A percentile compares a stretch with the other conserved stretches of the same genome.
Conservation (phyloP, 2,888 invertebrate genomes). For the Dryadula phaetusa region DNA sequence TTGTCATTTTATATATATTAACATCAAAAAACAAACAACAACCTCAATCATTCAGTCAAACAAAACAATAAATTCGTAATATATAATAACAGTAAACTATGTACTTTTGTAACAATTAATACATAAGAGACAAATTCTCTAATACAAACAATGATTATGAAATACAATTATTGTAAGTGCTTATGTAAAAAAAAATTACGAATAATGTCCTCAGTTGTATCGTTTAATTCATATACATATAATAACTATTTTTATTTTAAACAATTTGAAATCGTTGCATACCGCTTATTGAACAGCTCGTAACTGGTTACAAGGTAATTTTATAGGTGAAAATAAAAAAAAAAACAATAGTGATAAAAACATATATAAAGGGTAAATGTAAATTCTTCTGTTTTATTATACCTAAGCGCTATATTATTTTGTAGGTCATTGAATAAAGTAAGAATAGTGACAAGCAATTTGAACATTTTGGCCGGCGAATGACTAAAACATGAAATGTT, state of each 20-base stretch:
- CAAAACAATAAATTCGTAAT: no score
- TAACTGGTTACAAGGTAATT: not conserved
- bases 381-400: conserved; percentile 1
- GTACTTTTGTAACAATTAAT: no score
- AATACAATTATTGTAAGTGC: not conserved
- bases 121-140: not conserved
- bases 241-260: not conserved
- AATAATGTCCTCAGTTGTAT: not conserved
- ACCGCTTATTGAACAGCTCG: not conserved
- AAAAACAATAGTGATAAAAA: not conserved
- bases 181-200: not conserved
- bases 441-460: not conserved
- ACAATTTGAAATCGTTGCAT: not conserved
- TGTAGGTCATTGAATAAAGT: conserved; percentile 12
- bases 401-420: not conserved
- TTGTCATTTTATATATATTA: no score
- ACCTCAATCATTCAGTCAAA: no score
- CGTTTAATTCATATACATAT: not conserved
- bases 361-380: conserved; percentile 5
- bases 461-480: not conserved
- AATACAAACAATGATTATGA: not conserved
- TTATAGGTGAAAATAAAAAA: conserved; percentile 11
- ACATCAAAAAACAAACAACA: no score
- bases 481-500: conserved; percentile 8
- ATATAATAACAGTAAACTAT: no score